Evolutionary conservation across 1,140 invertebrate species (phyloP).

Genomic region (Trichonephila clavipes): DNA sequence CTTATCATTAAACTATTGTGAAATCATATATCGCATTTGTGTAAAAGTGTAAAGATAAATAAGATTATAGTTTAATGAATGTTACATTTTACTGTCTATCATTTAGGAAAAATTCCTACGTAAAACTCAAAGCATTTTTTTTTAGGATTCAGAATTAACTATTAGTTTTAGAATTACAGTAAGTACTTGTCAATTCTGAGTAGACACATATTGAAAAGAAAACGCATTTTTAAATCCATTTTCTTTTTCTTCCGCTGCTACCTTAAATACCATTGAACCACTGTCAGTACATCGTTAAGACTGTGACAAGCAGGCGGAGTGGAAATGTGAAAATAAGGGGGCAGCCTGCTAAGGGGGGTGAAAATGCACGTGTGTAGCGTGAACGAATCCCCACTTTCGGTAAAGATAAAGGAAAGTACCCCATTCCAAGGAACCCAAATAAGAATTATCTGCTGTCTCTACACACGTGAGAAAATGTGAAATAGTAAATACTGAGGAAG

Average conservation of each 20-base stretch:
- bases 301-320: slow-evolving; percentile 35
- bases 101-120: no score
- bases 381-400: slow-evolving; percentile 32
- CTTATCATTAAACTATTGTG: no score
- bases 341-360: not conserved
- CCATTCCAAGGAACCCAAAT: not conserved
- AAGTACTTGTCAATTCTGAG: no score
- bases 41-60: no score
- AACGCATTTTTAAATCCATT: no score
- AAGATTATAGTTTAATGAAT: no score
- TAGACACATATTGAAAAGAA: no score
- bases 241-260: not conserved
- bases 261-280: slow-evolving; percentile 21
- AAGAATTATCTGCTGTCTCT: not conserved
- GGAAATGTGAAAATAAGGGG: not conserved
- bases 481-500: not conserved
- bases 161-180: no score
- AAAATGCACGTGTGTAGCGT: slow-evolving; percentile 65
- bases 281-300: slow-evolving; percentile 54
- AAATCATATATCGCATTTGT: no score
- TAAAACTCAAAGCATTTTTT: no score
- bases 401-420: slow-evolving; percentile 46
- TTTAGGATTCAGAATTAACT: no score
- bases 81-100: no score
- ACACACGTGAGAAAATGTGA: not conserved